phyloP scores from a whole-genome alignment of 2,113 vertebrate genomes.

The Saguinus imperator region DNA sequence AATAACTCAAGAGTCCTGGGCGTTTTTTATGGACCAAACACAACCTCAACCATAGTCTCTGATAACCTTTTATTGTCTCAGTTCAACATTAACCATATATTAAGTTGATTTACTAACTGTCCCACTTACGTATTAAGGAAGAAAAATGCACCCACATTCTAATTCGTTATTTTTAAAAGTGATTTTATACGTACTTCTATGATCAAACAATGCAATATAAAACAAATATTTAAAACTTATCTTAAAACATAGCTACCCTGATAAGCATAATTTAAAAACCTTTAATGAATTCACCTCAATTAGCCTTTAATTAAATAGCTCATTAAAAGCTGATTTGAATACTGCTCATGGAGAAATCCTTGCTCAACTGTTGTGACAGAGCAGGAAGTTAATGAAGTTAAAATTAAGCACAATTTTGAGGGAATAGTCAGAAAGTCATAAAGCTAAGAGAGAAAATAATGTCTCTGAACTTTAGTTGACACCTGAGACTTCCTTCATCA shows the following conservation, averaged over 20 bases:
- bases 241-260: conserved; percentile 83
- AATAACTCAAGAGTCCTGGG: not conserved
- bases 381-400: conserved; percentile 84
- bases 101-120: conserved; percentile 71
- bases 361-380: conserved; percentile 82
- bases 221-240: conserved; percentile 87
- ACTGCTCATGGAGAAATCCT: conserved; percentile 84
- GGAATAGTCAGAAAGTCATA: conserved; percentile 77
- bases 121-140: conserved; percentile 64
- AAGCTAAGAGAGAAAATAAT: conserved; percentile 65
- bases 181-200: conserved; percentile 83
- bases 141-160: conserved; percentile 69
- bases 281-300: conserved; percentile 93
- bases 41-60: not conserved
- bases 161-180: conserved; percentile 81
- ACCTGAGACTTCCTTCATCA: conserved; percentile 43
- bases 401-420: conserved; percentile 81
- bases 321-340: conserved; percentile 89
- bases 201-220: conserved; percentile 84
- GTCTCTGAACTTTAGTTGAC: conserved; percentile 47
- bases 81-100: conserved; percentile 38
- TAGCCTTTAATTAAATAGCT: conserved; percentile 93
- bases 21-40: not conserved
- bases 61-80: conserved; percentile 46
- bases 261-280: conserved; percentile 87